phyloP scores from a whole-genome alignment of 2,888 invertebrate species.

The Chymomyza procnemis region DNA sequence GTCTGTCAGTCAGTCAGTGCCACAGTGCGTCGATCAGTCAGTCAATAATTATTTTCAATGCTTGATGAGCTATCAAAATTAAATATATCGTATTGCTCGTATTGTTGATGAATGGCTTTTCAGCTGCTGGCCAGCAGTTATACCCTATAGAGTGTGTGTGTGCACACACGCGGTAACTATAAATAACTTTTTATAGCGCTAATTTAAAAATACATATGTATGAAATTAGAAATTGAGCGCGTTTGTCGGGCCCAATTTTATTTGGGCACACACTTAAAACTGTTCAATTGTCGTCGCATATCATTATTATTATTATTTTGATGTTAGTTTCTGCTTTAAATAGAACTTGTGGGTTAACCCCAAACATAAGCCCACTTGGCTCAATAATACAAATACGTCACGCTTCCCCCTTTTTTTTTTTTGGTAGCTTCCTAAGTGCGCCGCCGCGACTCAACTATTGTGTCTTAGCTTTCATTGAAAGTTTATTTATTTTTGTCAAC shows the following conservation, averaged over 20 bases:
- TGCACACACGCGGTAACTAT: neutral
- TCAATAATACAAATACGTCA: conserved; percentile 11
- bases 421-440: no score
- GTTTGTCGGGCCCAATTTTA: neutral
- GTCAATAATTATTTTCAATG: conserved; percentile 5
- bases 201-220: conserved; percentile 3
- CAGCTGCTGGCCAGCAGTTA: neutral
- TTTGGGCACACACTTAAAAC: neutral
- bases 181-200: neutral
- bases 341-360: no score
- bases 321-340: no score
- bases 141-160: conserved; percentile 15
- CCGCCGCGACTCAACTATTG: no score
- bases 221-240: neutral
- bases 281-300: neutral
- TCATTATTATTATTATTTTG: no score
- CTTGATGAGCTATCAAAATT: conserved; percentile 49
- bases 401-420: no score
- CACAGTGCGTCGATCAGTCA: neutral
- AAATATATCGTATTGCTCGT: conserved; percentile 23
- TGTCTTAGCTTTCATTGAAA: no score
- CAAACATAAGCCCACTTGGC: neutral
- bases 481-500: no score
- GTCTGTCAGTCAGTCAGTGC: neutral
- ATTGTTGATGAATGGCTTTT: conserved; percentile 49